Evolutionary conservation across 2,888 invertebrate species (phyloP), one percentile per base, ranked within the genome.

Genomic region (Cryptocephalus moraei): DNA sequence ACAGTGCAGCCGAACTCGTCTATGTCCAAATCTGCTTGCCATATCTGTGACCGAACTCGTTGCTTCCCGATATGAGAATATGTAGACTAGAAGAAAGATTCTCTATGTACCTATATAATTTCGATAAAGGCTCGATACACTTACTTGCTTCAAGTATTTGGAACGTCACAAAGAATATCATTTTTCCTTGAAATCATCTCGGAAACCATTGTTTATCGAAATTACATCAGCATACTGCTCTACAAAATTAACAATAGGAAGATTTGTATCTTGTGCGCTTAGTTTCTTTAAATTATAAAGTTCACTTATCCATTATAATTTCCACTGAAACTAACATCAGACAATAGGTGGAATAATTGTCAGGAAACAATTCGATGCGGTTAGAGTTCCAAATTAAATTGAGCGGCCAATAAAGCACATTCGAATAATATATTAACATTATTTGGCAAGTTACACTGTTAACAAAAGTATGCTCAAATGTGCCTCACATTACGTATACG

Each of bases 221-320:
- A 39, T 11, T 13, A 32, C 36, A 32, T 22, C 10, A 32, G 11
- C 9, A 10, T 12, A 34, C 22, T 22, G 22, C 22, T 22, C 22
- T 22, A 22, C 3, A 41, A 46, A 12, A 41, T 32, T 33, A 45
- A 31, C 11, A 36, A 32, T 36, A 46, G 43, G 43, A 46, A 42
- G 39, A 46, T 43, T 43, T 41, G 33, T 36, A 41, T 34, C 33
- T 46, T 46, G 46, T 46, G 46, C 46, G 46, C 46, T 22, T 46
- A 43, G 39, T 39, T 46, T 46, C 43, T 43, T 43, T 22, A 22
- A 22, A 22, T 22, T 22, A 22, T 4, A 22, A 22, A 22, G 22
- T 22, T 22, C 22, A 22, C 22, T 22, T 22, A 6, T 22, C 6
- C 42, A 42, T 39, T 12, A 32, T 41, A 46, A 41, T 42, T 42